Conservation (phyloP, 2,888 invertebrate species). For the Pinctada fucata region DNA sequence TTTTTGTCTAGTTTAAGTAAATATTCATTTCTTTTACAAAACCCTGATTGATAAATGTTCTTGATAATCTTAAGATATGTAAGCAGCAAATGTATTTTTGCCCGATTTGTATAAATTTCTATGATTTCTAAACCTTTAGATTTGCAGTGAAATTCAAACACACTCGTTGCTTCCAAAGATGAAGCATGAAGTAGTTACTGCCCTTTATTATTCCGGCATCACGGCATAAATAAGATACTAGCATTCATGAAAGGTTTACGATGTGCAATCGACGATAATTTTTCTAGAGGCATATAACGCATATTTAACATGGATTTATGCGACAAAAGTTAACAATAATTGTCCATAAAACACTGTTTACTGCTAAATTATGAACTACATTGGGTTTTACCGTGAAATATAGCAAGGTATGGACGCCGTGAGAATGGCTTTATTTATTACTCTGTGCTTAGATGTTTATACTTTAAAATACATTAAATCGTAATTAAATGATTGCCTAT, state of each 20-base stretch:
- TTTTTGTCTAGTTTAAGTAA: too few species aligned
- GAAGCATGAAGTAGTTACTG: too few species aligned
- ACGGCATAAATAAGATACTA: too few species aligned
- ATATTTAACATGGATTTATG: conserved; percentile 9
- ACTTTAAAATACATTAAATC: background rate
- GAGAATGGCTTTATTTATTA: background rate
- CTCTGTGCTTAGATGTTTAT: background rate
- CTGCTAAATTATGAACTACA: background rate
- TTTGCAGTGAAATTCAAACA: too few species aligned
- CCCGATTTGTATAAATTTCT: too few species aligned
- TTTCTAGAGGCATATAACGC: background rate
- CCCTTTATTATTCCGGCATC: too few species aligned
- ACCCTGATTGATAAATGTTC: too few species aligned
- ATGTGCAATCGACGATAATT: conserved; percentile 4
- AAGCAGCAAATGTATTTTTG: too few species aligned
- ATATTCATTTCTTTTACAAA: too few species aligned
- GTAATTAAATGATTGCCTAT: background rate
- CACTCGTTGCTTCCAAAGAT: too few species aligned
- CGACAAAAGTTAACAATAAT: conserved; percentile 12
- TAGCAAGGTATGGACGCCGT: background rate
- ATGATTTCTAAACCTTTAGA: too few species aligned
- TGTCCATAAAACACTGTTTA: conserved; percentile 17
- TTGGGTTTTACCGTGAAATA: background rate
- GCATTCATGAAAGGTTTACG: background rate
- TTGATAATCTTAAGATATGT: too few species aligned